Percentiles rank a stretch among this genome's conserved stretches.
These are phyloP conservation scores for Papilio elwesi DNA, from an alignment of 2,888 invertebrate species.

Conservation along the genomic window DNA sequence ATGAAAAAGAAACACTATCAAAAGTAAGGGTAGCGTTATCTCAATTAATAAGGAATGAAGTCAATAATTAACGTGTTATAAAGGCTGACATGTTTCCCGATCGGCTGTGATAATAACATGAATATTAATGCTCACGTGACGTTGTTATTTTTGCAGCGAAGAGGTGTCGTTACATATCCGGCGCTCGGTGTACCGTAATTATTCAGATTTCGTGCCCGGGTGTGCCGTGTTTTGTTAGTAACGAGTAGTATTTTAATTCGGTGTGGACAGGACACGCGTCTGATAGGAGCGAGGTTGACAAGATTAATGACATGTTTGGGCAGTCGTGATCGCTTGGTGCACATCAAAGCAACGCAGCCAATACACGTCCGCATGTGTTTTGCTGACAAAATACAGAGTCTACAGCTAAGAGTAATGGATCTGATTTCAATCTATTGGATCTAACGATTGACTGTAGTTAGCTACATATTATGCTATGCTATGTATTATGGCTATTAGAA, in stretches of 20 bases:
- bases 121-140: conserved; percentile 70
- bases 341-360: conserved; percentile 61
- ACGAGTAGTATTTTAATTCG: conserved; percentile 52
- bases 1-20: conserved; percentile 8
- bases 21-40: neutral
- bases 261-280: conserved; percentile 58
- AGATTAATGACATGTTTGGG: conserved; percentile 70
- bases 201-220: conserved; percentile 74
- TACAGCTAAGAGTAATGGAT: conserved; percentile 47
- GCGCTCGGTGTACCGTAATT: conserved; percentile 62
- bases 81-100: conserved; percentile 27
- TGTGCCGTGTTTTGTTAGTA: conserved; percentile 62
- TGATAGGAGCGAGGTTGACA: conserved; percentile 66
- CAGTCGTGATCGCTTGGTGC: conserved; percentile 57
- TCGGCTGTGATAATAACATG: conserved; percentile 44
- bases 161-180: conserved; percentile 67
- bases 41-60: conserved; percentile 19
- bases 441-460: too few species aligned
- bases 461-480: too few species aligned
- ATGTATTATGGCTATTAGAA: neutral
- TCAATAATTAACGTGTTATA: conserved; percentile 11
- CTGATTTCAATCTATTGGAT: conserved; percentile 37
- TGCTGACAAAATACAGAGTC: conserved; percentile 68
- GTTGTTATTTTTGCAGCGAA: conserved; percentile 63
- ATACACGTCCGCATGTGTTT: conserved; percentile 49